These are phyloP conservation scores for Acronicta leporina DNA, from an alignment of 2,888 invertebrate species.

Conservation along the genomic window DNA sequence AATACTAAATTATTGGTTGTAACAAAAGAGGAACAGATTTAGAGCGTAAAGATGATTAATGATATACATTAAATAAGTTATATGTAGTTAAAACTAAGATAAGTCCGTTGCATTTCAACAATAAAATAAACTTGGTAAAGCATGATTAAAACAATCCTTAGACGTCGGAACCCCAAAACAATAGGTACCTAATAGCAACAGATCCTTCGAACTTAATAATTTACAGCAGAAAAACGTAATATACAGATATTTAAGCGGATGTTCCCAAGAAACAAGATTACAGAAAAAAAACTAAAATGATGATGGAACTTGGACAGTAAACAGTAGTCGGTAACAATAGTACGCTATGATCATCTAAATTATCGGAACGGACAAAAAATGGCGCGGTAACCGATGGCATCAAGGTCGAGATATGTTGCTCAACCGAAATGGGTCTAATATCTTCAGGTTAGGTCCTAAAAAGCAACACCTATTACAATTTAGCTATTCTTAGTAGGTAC, in stretches of 20 bases:
- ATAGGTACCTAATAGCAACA: background rate
- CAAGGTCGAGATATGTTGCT: slow-evolving; percentile 47
- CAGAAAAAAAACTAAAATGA: slow-evolving; percentile 2
- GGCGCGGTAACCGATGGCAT: slow-evolving; percentile 26
- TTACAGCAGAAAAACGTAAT: slow-evolving; percentile 2
- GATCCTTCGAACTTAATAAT: slow-evolving; percentile 7
- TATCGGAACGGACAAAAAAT: slow-evolving; percentile 53
- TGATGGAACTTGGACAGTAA: slow-evolving; percentile 15
- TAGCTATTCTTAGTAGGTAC: background rate
- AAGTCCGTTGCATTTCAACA: slow-evolving; percentile 27
- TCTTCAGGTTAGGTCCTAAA: slow-evolving; percentile 6
- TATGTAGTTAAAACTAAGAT: slow-evolving; percentile 22
- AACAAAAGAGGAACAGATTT: slow-evolving; percentile 34
- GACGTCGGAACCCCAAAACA: background rate
- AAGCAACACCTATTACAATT: slow-evolving; percentile 1
- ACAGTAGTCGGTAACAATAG: slow-evolving; percentile 38
- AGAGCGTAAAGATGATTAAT: slow-evolving; percentile 45
- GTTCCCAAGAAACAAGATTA: slow-evolving; percentile 9
- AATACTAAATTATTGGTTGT: slow-evolving; percentile 43
- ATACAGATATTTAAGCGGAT: background rate
- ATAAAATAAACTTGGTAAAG: slow-evolving; percentile 1
- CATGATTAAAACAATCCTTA: background rate
- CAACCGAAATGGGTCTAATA: slow-evolving; percentile 32
- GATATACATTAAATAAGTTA: slow-evolving; percentile 29
- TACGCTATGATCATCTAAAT: slow-evolving; percentile 44